phyloP scores from a whole-genome alignment of 2,113 vertebrate genomes.

The Nothoprocta pentlandii region DNA sequence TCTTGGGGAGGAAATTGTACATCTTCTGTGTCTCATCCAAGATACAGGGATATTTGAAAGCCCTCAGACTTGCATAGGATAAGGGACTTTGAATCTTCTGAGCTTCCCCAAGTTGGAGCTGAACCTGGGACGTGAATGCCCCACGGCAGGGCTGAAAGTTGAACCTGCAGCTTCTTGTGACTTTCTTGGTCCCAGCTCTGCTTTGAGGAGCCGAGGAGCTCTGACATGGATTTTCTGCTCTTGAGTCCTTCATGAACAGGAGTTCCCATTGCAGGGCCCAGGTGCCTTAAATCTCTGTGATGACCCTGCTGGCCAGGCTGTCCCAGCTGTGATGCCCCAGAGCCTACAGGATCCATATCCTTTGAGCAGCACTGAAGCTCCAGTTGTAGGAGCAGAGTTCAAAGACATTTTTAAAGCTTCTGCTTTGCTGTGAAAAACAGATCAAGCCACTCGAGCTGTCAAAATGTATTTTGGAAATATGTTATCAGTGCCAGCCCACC shows the following conservation, averaged over 20 bases:
- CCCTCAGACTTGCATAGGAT: background rate
- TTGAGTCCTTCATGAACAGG: background rate
- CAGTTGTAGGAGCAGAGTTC: background rate
- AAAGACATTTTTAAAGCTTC: background rate
- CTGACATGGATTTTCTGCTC: background rate
- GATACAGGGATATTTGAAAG: background rate
- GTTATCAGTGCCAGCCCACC: background rate
- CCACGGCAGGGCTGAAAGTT: background rate
- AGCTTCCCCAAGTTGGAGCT: background rate
- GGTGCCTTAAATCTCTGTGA: background rate
- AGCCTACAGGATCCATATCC: background rate
- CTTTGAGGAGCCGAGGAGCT: background rate
- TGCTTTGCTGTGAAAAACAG: conserved; percentile 13
- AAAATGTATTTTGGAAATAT: background rate
- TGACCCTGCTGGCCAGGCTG: background rate
- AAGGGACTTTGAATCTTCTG: background rate
- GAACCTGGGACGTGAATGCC: background rate
- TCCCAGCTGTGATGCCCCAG: background rate
- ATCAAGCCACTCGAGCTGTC: background rate
- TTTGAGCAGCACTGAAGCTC: background rate
- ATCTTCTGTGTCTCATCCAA: background rate
- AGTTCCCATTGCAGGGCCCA: background rate
- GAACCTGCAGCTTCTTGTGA: background rate
- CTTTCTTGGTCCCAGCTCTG: background rate
- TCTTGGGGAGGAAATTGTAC: background rate